Conservation (phyloP, 1,140 invertebrate genomes). For the Carposina sasakii region DNA sequence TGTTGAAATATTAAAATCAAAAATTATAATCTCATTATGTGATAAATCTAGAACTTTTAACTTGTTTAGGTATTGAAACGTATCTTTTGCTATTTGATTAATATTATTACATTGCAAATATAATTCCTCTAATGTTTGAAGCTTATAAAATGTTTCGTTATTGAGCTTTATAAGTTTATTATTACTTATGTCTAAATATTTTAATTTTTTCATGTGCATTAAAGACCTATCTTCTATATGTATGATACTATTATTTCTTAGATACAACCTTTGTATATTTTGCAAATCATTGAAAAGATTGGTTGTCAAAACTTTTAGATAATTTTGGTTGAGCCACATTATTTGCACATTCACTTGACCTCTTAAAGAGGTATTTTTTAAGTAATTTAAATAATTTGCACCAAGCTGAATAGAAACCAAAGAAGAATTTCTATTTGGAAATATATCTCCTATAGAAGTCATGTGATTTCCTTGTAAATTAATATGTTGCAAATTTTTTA, state of each 20-base stretch:
- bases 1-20: constrained; percentile 77
- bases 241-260: constrained; percentile 87
- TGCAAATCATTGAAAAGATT: constrained; percentile 83
- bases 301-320: constrained; percentile 80
- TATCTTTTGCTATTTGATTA: constrained; percentile 74
- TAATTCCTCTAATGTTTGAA: constrained; percentile 79
- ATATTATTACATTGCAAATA: constrained; percentile 78
- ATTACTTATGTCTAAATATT: constrained; percentile 84
- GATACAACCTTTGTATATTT: constrained; percentile 83
- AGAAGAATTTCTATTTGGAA: constrained; percentile 81
- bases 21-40: constrained; percentile 75
- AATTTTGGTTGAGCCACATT: constrained; percentile 90
- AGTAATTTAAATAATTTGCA: constrained; percentile 82
- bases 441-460: constrained; percentile 84
- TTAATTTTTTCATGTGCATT: constrained; percentile 80
- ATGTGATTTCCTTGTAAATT: constrained; percentile 90
- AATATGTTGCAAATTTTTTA: constrained; percentile 89
- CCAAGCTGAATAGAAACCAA: constrained; percentile 90
- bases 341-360: constrained; percentile 87
- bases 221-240: constrained; percentile 87
- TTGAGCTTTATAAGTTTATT: constrained; percentile 80
- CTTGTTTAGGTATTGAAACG: constrained; percentile 76
- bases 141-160: constrained; percentile 76
- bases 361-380: constrained; percentile 85
- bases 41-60: constrained; percentile 79